Evolutionary conservation across 23 tunicate genomes (phyloP).

Genomic region (Botrylloides violaceus): DNA sequence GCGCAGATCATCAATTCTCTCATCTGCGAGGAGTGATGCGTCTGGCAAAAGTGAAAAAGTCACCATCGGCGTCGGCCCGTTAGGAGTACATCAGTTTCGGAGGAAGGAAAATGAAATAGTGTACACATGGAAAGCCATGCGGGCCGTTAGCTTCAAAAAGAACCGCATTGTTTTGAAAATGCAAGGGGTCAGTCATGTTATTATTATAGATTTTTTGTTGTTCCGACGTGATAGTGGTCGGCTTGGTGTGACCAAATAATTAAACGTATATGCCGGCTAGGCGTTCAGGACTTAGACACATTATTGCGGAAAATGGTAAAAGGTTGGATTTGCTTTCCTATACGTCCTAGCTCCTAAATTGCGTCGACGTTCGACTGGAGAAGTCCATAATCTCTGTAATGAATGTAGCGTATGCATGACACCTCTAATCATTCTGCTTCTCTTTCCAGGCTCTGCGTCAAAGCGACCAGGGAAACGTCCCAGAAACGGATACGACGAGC

Average conservation of each 20-base stretch:
- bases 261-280: too few species aligned
- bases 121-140: conserved; percentile 37
- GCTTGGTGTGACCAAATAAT: too few species aligned
- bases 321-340: too few species aligned
- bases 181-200: conserved; percentile 27
- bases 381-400: too few species aligned
- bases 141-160: conserved; percentile 52
- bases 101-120: conserved; percentile 22
- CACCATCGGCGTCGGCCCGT: conserved; percentile 44
- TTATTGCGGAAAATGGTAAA: too few species aligned
- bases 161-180: conserved; percentile 41
- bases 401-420: too few species aligned
- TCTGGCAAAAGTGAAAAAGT: conserved; percentile 8
- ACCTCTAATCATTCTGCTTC: too few species aligned
- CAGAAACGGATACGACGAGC: background rate
- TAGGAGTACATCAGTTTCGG: conserved; percentile 26
- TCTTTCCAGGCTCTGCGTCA: background rate
- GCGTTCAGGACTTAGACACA: too few species aligned
- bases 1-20: background rate
- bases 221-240: too few species aligned
- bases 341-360: too few species aligned
- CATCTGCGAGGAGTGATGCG: background rate
- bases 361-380: too few species aligned
- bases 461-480: background rate
- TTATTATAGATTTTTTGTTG: too few species aligned